A percentile compares a stretch with the other conserved stretches of the same genome.
These are phyloP conservation scores for Heloderma charlesbogerti DNA, from an alignment of 2,113 vertebrate species.

Conservation along the genomic window DNA sequence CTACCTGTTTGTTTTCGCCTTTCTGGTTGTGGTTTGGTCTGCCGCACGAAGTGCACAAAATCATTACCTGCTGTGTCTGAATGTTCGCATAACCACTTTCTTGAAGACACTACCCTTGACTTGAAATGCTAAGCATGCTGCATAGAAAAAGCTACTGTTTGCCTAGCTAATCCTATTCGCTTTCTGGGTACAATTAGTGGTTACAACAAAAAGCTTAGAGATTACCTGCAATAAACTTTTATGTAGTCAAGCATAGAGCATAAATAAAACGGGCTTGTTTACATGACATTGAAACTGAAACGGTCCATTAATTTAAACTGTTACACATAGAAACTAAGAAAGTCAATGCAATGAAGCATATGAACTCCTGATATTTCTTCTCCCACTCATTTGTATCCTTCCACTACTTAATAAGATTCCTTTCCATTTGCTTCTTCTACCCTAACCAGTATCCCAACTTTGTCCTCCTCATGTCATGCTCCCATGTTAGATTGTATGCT, in stretches of 20 bases:
- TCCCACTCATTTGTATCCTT: not conserved
- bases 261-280: constrained; percentile 10
- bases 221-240: constrained; percentile 12
- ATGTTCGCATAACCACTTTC: not conserved
- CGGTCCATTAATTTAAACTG: constrained; percentile 16
- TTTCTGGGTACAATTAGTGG: constrained; percentile 25
- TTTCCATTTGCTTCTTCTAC: not conserved
- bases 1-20: not conserved
- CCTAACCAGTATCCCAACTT: not conserved
- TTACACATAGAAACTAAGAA: not conserved
- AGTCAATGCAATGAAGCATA: not conserved
- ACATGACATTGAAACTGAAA: not conserved
- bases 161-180: constrained; percentile 1
- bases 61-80: not conserved
- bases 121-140: not conserved
- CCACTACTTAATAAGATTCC: not conserved
- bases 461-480: too few species aligned
- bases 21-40: not conserved
- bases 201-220: constrained; percentile 10
- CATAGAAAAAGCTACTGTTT: constrained; percentile 8
- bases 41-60: not conserved
- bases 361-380: accelerated
- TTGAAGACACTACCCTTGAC: not conserved
- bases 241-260: not conserved
- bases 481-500: not conserved